A percentile compares a stretch with the other conserved stretches of the same genome.
These are phyloP conservation scores for Diabrotica undecimpunctata DNA, from an alignment of 1,140 invertebrate species.

Conservation along the genomic window DNA sequence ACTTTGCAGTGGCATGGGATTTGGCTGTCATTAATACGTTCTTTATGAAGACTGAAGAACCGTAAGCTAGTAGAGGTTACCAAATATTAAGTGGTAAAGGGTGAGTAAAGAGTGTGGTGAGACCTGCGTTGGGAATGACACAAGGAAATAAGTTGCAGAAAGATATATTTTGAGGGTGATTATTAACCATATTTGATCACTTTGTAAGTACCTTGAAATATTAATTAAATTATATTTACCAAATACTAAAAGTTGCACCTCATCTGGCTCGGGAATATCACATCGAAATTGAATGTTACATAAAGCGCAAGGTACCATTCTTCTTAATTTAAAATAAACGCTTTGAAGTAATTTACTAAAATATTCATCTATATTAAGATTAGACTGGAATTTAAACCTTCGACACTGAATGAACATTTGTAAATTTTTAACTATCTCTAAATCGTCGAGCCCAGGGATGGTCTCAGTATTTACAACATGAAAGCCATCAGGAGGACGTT, in stretches of 20 bases:
- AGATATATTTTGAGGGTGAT: no score
- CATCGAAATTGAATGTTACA: constrained; percentile 75
- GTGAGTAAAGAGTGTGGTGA: no score
- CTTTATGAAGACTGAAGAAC: no score
- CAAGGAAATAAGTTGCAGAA: no score
- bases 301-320: constrained; percentile 79
- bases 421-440: constrained; percentile 68
- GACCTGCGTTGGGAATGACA: no score
- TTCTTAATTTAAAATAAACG: constrained; percentile 80
- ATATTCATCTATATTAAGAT: constrained; percentile 62
- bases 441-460: constrained; percentile 68
- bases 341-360: constrained; percentile 59
- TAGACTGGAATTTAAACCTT: constrained; percentile 63
- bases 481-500: constrained; percentile 72
- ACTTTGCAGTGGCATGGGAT: no score
- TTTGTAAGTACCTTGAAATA: no score
- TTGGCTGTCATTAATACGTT: no score
- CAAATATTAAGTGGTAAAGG: no score
- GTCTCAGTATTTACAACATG: constrained; percentile 80
- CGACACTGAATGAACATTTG: constrained; percentile 88
- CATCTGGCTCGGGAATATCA: constrained; percentile 81
- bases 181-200: no score
- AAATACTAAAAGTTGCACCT: constrained; percentile 80
- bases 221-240: constrained; percentile 45
- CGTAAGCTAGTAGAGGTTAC: no score